phyloP scores from a whole-genome alignment of 2,113 vertebrate species.

The Hystrix brachyura region DNA sequence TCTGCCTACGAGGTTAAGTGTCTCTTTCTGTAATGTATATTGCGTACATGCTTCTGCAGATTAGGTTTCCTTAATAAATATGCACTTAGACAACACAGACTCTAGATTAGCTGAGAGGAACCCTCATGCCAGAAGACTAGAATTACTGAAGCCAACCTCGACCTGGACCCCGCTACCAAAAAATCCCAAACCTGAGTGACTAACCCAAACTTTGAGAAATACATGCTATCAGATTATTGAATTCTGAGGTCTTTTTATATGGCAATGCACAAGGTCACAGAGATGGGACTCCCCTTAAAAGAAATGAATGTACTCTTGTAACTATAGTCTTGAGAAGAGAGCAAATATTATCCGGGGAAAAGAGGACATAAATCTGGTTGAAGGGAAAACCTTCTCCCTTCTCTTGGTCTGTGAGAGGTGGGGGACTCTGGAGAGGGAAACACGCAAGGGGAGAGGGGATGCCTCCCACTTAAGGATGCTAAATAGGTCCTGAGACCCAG shows the following conservation, averaged over 20 bases:
- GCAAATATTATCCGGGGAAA: background rate
- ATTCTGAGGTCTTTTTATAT: background rate
- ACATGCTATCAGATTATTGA: background rate
- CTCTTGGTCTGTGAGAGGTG: background rate
- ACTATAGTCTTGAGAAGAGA: background rate
- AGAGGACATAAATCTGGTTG: background rate
- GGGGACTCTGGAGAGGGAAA: background rate
- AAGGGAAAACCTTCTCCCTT: background rate
- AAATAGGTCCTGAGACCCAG: background rate
- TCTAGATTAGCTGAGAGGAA: background rate
- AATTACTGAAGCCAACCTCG: background rate
- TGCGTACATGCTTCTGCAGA: background rate
- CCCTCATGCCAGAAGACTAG: background rate
- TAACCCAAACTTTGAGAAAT: background rate
- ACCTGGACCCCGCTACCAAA: background rate
- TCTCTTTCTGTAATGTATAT: background rate
- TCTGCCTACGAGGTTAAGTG: background rate
- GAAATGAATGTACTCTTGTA: background rate
- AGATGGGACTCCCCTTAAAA: background rate
- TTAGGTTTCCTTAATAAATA: constrained; percentile 22
- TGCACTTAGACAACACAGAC: background rate
- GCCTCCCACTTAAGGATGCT: background rate
- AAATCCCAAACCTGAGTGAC: background rate
- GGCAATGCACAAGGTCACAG: background rate
- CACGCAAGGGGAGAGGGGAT: background rate